Conservation (phyloP, 2,113 vertebrate genomes). For the Promerops cafer region DNA sequence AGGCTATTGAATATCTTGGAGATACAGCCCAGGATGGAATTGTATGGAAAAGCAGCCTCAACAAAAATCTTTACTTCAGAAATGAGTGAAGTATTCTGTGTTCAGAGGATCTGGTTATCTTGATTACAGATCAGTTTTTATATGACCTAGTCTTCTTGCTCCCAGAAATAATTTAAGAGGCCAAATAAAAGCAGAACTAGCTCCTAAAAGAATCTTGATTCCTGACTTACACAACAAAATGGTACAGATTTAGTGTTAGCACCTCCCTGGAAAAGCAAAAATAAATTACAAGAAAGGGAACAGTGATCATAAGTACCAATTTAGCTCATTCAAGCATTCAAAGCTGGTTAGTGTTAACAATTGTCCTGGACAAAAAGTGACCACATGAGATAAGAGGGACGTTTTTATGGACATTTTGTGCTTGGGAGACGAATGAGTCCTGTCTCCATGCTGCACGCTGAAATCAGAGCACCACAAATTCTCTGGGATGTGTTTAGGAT, state of each 20-base stretch:
- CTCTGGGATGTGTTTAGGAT: neutral
- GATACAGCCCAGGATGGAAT: neutral
- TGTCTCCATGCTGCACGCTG: rapidly evolving
- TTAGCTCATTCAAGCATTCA: neutral
- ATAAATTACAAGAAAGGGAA: neutral
- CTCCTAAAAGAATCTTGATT: neutral
- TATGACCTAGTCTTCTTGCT: neutral
- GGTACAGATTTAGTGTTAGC: neutral
- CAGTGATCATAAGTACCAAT: neutral
- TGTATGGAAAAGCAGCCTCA: neutral
- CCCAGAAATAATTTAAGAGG: neutral
- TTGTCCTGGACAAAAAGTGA: neutral
- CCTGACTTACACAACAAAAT: neutral
- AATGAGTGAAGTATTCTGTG: neutral
- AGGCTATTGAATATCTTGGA: neutral
- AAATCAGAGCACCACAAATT: neutral
- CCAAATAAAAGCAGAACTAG: neutral
- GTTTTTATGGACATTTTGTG: neutral
- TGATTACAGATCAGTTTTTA: neutral
- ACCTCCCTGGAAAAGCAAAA: neutral
- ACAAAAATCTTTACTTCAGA: neutral
- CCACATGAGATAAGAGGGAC: neutral
- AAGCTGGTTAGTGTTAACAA: neutral
- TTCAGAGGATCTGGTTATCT: neutral
- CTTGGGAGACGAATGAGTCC: neutral